Conservation (phyloP, 2,797 vertebrate genomes). For the Thaleichthys pacificus region DNA sequence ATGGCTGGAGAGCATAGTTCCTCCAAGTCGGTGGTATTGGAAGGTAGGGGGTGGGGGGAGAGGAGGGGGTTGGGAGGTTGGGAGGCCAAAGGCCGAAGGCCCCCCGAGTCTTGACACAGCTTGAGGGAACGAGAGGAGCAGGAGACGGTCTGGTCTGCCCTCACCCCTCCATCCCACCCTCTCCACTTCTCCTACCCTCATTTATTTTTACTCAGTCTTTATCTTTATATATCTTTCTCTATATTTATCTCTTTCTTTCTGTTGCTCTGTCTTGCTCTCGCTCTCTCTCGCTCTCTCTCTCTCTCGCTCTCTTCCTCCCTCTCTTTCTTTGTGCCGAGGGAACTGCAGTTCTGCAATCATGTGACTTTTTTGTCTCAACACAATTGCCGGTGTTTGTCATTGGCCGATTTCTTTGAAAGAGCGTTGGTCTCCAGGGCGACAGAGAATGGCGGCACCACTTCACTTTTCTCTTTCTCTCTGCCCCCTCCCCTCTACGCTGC, state of each 20-base stretch:
- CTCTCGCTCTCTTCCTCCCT: slow-evolving; percentile 23
- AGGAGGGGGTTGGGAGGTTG: slow-evolving; percentile 4
- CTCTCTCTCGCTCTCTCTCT: not conserved
- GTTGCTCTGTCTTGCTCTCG: not conserved
- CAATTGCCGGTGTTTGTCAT: slow-evolving; percentile 78
- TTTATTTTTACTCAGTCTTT: not conserved
- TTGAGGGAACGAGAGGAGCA: slow-evolving; percentile 18
- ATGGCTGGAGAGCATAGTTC: slow-evolving; percentile 20
- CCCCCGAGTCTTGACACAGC: not conserved
- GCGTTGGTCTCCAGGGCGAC: slow-evolving; percentile 79
- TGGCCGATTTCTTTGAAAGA: slow-evolving; percentile 79
- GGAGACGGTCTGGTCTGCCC: slow-evolving; percentile 23
- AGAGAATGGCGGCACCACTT: slow-evolving; percentile 78
- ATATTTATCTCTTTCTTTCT: slow-evolving; percentile 6
- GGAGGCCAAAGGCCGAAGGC: slow-evolving; percentile 8
- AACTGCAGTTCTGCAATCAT: slow-evolving; percentile 72
- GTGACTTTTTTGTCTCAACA: slow-evolving; percentile 78
- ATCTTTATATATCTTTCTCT: slow-evolving; percentile 8
- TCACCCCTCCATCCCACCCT: not conserved
- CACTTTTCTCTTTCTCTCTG: slow-evolving; percentile 61
- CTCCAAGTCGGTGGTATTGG: slow-evolving; percentile 13
- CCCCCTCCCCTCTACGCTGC: slow-evolving; percentile 28
- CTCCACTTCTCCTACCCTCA: slow-evolving; percentile 10
- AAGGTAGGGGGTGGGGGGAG: not conserved
- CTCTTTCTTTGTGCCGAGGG: slow-evolving; percentile 38